Conservation (phyloP, 2,113 vertebrate species). For the Crotalus tigris region DNA sequence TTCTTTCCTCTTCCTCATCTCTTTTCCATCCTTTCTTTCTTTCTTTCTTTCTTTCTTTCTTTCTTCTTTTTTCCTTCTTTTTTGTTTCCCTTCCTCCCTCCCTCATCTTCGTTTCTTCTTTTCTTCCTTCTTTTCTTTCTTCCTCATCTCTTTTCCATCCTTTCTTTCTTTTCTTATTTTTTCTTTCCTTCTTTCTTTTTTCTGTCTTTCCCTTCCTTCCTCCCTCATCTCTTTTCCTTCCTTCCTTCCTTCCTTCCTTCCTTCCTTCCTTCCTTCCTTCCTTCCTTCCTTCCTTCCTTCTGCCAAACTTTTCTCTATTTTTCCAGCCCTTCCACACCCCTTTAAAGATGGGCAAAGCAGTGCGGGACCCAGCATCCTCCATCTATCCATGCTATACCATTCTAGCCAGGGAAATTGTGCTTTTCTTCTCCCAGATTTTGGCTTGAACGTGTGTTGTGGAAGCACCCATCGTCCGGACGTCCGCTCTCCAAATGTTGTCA, state of each 20-base stretch:
- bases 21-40: too few relatives aligned
- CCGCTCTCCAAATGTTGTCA: neutral
- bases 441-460: neutral
- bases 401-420: neutral
- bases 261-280: too few relatives aligned
- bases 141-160: too few relatives aligned
- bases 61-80: too few relatives aligned
- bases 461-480: neutral
- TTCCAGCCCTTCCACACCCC: neutral
- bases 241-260: neutral
- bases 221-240: too few relatives aligned
- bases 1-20: neutral
- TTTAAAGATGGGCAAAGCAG: neutral
- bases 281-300: too few relatives aligned
- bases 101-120: too few relatives aligned
- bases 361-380: fast-evolving
- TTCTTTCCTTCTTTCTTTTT: too few relatives aligned
- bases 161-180: too few relatives aligned
- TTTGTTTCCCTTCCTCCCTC: too few relatives aligned
- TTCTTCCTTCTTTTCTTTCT: neutral
- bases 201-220: neutral
- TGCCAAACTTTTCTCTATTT: neutral
- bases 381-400: too few relatives aligned
- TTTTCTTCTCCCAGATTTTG: neutral
- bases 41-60: too few relatives aligned